These are phyloP conservation scores for Aegotheles bennettii DNA, from an alignment of 2,113 vertebrate species.

Conservation along the genomic window DNA sequence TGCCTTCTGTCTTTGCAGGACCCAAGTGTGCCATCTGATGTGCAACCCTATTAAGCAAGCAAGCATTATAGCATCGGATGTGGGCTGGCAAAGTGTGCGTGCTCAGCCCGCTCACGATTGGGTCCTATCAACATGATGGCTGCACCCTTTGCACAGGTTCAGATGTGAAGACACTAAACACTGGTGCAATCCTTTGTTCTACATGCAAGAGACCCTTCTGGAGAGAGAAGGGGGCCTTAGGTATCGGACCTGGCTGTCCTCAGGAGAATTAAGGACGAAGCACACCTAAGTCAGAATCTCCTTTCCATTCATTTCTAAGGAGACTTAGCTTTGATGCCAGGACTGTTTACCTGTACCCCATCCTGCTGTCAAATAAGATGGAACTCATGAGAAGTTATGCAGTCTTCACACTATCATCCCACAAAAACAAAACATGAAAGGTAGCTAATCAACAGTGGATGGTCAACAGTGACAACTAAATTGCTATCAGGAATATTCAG, in stretches of 20 bases:
- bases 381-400: not conserved
- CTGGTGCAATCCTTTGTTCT: not conserved
- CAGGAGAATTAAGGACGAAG: not conserved
- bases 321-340: not conserved
- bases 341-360: not conserved
- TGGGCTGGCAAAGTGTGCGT: not conserved
- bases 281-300: not conserved
- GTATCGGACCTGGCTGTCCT: not conserved
- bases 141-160: not conserved
- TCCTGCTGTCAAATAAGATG: not conserved
- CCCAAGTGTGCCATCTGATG: not conserved
- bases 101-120: not conserved
- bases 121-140: not conserved
- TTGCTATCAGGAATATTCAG: not conserved
- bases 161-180: not conserved
- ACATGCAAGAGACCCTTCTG: not conserved
- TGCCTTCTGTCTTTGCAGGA: not conserved
- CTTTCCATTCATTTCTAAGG: not conserved
- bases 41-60: not conserved
- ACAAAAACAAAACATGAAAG: not conserved
- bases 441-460: not conserved
- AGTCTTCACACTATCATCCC: not conserved
- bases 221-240: not conserved
- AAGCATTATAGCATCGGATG: not conserved
- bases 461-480: not conserved